These are phyloP conservation scores for Leptinotarsa juncta DNA, from an alignment of 2,888 invertebrate genomes.

Conservation along the genomic window DNA sequence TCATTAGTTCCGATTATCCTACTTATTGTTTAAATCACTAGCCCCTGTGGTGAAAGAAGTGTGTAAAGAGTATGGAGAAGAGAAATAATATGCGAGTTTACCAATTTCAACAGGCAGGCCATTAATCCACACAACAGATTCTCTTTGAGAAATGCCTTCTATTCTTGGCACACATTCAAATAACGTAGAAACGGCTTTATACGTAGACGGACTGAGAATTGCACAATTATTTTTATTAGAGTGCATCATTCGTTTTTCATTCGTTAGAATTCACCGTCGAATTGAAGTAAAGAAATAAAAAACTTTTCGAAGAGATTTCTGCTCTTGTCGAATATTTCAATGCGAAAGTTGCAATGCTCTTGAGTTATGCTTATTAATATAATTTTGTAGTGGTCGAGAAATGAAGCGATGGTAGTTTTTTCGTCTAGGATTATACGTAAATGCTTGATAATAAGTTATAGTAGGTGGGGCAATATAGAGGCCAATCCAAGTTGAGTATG, in stretches of 20 bases:
- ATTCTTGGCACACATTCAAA: slow-evolving; percentile 35
- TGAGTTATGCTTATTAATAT: too few species aligned
- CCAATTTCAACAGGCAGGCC: slow-evolving; percentile 36
- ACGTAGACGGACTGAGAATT: slow-evolving; percentile 7
- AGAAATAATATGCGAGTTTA: slow-evolving; percentile 23
- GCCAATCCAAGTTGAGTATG: too few species aligned
- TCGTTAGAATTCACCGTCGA: neutral
- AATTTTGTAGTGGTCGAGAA: too few species aligned
- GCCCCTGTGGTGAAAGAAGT: slow-evolving; percentile 8
- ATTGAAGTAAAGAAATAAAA: slow-evolving; percentile 8
- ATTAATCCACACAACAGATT: slow-evolving; percentile 49
- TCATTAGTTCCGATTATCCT: neutral
- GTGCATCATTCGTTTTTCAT: slow-evolving; percentile 1
- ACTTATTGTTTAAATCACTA: slow-evolving; percentile 8
- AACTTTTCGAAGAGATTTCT: neutral
- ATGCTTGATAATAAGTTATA: too few species aligned
- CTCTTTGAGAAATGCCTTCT: slow-evolving; percentile 26
- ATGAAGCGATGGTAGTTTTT: too few species aligned
- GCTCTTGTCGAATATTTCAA: neutral
- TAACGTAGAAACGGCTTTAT: neutral
- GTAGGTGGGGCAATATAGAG: too few species aligned
- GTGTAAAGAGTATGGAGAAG: slow-evolving; percentile 12
- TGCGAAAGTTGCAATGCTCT: too few species aligned
- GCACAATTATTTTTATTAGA: slow-evolving; percentile 12
- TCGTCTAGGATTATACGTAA: too few species aligned